A percentile compares a stretch with the other conserved stretches of the same genome.
Conservation (phyloP, 2,888 invertebrate species). For the Drosophila setosimentum region DNA sequence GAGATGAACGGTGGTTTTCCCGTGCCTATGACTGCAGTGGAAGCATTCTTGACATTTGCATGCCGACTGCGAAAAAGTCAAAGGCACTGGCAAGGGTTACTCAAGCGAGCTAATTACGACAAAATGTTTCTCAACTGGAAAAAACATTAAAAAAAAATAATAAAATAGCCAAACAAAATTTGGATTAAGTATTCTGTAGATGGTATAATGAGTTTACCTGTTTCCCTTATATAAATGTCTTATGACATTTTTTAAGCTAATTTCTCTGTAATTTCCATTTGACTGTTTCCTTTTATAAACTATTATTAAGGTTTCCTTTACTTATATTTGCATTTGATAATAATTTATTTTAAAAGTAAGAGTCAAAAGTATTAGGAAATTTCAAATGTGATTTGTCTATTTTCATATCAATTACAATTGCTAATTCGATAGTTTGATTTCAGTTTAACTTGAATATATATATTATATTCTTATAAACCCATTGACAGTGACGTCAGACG, state of each 20-base stretch:
- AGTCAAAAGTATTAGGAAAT: not conserved
- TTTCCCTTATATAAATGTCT: no score
- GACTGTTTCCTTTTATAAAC: not conserved
- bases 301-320: not conserved
- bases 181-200: not conserved
- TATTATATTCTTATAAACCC: not conserved
- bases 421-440: not conserved
- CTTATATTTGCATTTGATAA: not conserved
- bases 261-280: not conserved
- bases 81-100: slow-evolving; percentile 49
- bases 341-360: not conserved
- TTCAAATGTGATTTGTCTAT: not conserved
- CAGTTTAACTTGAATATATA: not conserved
- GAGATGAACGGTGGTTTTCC: not conserved
- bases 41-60: slow-evolving; percentile 55
- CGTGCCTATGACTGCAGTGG: slow-evolving; percentile 16
- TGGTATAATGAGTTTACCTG: not conserved
- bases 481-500: slow-evolving; percentile 7
- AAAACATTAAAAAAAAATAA: no score
- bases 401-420: not conserved
- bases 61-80: slow-evolving; percentile 53
- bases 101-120: slow-evolving; percentile 54
- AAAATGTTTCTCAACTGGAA: slow-evolving; percentile 33
- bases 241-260: not conserved
- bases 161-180: slow-evolving; percentile 3